Conservation (phyloP, 2,797 vertebrate genomes). For the Sciurus carolinensis region DNA sequence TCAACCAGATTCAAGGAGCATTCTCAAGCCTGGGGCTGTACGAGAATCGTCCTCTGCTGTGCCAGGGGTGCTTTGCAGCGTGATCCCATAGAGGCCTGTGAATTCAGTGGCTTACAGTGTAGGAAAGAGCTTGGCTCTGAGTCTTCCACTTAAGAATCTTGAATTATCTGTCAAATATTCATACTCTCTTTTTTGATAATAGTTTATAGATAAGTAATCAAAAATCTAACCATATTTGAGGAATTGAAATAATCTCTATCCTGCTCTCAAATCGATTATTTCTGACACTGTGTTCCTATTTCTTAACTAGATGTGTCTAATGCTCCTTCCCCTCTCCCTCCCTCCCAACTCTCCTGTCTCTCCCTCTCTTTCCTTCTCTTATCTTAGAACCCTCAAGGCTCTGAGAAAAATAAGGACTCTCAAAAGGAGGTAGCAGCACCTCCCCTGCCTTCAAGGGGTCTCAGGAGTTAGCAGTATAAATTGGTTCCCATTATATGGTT, state of each 20-base stretch:
- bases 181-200: not conserved
- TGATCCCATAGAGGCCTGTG: not conserved
- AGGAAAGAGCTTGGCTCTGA: conserved; percentile 32
- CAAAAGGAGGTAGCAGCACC: not conserved
- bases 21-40: not conserved
- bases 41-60: not conserved
- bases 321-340: not conserved
- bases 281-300: conserved; percentile 13
- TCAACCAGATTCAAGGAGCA: not conserved
- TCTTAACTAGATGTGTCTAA: conserved; percentile 10
- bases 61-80: not conserved
- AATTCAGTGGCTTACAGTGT: not conserved
- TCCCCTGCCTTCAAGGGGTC: not conserved
- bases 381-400: not conserved
- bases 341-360: too few relatives aligned
- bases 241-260: conserved; percentile 45
- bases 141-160: conserved; percentile 55
- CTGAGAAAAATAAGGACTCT: not conserved
- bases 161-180: conserved; percentile 40
- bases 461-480: not conserved
- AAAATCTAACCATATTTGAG: conserved; percentile 32
- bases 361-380: not conserved
- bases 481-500: not conserved
- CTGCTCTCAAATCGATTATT: not conserved
- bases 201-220: not conserved